These are phyloP conservation scores for Gambelia wislizenii DNA, from an alignment of 2,797 vertebrate species.

Conservation along the genomic window DNA sequence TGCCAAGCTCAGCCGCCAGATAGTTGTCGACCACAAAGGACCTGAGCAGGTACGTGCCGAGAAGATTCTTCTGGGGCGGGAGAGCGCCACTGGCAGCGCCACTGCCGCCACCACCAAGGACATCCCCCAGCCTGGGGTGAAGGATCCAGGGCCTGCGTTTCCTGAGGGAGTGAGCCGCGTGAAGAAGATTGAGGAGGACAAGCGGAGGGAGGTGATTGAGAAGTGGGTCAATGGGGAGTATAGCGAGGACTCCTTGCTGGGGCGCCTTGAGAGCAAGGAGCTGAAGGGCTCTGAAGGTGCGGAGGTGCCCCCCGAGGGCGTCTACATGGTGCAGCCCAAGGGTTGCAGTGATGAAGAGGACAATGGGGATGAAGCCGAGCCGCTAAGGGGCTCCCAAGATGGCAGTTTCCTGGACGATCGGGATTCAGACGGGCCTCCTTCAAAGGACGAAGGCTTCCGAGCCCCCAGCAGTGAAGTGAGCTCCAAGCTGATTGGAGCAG, in stretches of 20 bases:
- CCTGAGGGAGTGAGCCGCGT: constrained; percentile 82
- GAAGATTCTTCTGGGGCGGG: constrained; percentile 60
- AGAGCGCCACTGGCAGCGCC: neutral
- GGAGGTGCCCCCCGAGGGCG: constrained; percentile 91
- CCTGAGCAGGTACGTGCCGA: constrained; percentile 84
- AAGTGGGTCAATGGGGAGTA: constrained; percentile 99
- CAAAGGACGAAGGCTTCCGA: constrained; percentile 84
- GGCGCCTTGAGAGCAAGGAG: constrained; percentile 77
- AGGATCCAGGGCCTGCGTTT: constrained; percentile 81
- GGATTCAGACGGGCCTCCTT: constrained; percentile 82
- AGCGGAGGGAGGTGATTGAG: constrained; percentile 96
- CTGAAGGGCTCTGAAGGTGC: constrained; percentile 76
- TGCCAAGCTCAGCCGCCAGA: constrained; percentile 99
- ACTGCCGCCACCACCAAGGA: constrained; percentile 54
- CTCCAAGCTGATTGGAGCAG: constrained; percentile 79
- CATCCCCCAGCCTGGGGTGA: constrained; percentile 64
- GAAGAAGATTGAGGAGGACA: constrained; percentile 94
- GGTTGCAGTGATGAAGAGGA: constrained; percentile 97
- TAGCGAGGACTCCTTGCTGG: constrained; percentile 84
- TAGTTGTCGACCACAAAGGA: constrained; percentile 90
- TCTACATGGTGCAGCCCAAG: constrained; percentile 98
- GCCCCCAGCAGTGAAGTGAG: constrained; percentile 76
- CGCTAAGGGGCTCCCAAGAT: constrained; percentile 79
- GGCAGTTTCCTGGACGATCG: constrained; percentile 84
- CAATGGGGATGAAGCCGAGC: constrained; percentile 81